phyloP scores from a whole-genome alignment of 2,888 invertebrate genomes.

The Sarcophaga subvicina region DNA sequence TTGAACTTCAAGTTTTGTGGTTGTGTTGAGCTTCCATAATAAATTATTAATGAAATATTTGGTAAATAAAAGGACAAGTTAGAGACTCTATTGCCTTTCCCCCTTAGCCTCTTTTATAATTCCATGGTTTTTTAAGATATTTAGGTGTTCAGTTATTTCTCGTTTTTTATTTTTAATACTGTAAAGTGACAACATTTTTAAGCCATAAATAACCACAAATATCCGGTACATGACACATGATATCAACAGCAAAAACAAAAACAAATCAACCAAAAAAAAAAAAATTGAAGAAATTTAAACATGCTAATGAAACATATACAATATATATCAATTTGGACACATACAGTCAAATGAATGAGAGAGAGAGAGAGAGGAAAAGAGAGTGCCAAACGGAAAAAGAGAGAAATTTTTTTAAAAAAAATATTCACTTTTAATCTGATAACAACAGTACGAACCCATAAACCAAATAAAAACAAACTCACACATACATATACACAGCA shows the following conservation, averaged over 20 bases:
- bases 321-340: conserved; percentile 54
- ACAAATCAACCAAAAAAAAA: conserved; percentile 16
- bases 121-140: neutral
- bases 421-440: conserved; percentile 56
- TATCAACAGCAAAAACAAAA: conserved; percentile 76
- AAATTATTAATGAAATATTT: conserved; percentile 67
- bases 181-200: conserved; percentile 68
- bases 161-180: conserved; percentile 10
- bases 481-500: neutral
- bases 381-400: conserved; percentile 1
- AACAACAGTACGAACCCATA: conserved; percentile 45
- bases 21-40: conserved; percentile 27
- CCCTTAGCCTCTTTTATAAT: too few species aligned
- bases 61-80: conserved; percentile 18
- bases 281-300: conserved; percentile 44
- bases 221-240: conserved; percentile 79
- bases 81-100: neutral
- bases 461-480: conserved; percentile 22
- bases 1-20: conserved; percentile 60
- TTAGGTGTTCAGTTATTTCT: neutral
- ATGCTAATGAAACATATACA: conserved; percentile 66
- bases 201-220: conserved; percentile 78
- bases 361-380: neutral
- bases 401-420: neutral
- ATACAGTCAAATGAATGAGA: neutral